Percentiles rank a stretch among this genome's conserved stretches.
Evolutionary conservation across 2,797 vertebrate species (phyloP).

Genomic region (Ateles fusciceps): DNA sequence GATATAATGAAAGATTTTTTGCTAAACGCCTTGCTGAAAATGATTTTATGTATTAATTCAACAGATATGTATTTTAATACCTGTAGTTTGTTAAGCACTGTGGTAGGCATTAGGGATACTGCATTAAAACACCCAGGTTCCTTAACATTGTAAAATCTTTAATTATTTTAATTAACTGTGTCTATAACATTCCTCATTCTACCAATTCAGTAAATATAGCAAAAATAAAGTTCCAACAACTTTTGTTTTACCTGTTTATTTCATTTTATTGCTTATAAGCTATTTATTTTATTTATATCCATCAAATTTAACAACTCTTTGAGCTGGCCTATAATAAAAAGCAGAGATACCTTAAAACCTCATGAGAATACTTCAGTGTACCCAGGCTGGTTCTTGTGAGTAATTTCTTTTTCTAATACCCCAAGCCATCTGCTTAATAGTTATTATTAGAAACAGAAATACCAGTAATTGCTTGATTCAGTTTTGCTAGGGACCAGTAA

Average conservation of each 20-base stretch:
- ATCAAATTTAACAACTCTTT: not conserved
- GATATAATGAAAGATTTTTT: conserved; percentile 6
- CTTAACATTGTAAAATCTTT: conserved; percentile 12
- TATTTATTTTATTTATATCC: not conserved
- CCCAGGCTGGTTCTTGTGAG: not conserved
- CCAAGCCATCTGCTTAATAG: not conserved
- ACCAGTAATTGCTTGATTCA: not conserved
- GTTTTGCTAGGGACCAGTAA: not conserved
- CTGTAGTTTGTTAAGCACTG: not conserved
- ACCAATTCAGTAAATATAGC: not conserved
- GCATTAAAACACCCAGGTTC: not conserved
- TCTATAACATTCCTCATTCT: not conserved
- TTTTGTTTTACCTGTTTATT: not conserved
- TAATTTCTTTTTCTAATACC: not conserved
- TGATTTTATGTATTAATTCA: not conserved
- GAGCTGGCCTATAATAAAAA: not conserved
- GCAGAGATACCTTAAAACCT: not conserved
- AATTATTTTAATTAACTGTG: not conserved
- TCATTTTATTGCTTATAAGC: not conserved
- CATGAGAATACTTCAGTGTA: not conserved
- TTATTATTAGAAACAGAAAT: not conserved
- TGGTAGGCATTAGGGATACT: not conserved
- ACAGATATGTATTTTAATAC: conserved; percentile 25
- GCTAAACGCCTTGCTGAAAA: conserved; percentile 17
- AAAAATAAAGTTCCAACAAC: conserved; percentile 11